Evolutionary conservation across 2,113 vertebrate species (phyloP).

Genomic region (Osmerus eperlanus): DNA sequence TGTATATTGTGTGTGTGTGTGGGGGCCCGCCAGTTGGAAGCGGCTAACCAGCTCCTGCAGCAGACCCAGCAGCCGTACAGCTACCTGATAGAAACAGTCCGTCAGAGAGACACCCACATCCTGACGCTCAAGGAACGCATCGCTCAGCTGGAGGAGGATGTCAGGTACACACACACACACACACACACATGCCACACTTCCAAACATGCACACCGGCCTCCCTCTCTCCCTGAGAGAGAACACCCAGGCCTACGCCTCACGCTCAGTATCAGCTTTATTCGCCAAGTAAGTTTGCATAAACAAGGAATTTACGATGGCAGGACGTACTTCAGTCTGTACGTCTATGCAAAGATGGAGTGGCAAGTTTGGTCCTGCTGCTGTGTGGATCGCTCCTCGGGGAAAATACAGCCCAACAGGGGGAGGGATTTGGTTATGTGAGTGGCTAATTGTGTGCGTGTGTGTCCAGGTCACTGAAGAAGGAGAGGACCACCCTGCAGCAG

Average conservation of each 20-base stretch:
- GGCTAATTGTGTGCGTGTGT: constrained; percentile 34
- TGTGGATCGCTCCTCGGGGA: no score
- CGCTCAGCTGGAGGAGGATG: constrained; percentile 79
- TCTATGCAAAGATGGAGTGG: no score
- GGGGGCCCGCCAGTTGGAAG: constrained; percentile 74
- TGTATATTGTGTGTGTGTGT: constrained; percentile 13
- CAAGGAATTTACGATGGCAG: no score
- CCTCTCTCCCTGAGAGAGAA: background rate
- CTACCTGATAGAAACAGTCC: constrained; percentile 88
- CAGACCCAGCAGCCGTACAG: constrained; percentile 92
- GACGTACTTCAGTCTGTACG: no score
- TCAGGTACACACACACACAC: constrained; percentile 74
- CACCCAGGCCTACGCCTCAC: background rate
- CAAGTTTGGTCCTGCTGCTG: no score
- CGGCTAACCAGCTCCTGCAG: constrained; percentile 82
- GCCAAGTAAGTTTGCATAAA: no score
- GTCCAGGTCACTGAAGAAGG: constrained; percentile 86
- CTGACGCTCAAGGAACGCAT: constrained; percentile 72
- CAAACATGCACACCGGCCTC: background rate
- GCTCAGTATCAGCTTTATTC: no score
- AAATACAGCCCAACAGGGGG: no score
- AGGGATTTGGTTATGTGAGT: background rate
- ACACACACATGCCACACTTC: background rate
- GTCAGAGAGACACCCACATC: constrained; percentile 87
- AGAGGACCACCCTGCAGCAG: constrained; percentile 81